phyloP scores from a whole-genome alignment of 2,113 vertebrate genomes.

The Elachura formosa region DNA sequence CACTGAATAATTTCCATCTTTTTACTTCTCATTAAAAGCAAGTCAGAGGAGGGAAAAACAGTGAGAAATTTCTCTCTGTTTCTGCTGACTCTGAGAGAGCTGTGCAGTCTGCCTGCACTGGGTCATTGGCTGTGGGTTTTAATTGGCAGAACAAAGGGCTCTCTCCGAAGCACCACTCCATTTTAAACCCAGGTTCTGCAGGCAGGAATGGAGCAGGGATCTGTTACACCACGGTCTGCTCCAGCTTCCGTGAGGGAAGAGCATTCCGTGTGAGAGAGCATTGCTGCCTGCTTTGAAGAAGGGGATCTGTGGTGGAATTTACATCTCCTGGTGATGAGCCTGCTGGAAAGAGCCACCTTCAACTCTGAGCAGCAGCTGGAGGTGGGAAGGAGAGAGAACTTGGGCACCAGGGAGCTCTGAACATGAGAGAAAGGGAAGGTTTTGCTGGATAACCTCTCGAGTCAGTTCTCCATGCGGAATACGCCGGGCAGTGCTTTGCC shows the following conservation, averaged over 20 bases:
- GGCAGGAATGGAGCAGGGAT: not conserved
- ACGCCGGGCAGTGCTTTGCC: not conserved
- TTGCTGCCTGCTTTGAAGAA: not conserved
- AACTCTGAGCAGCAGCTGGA: not conserved
- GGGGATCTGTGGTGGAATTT: accelerated
- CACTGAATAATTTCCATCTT: conserved; percentile 18
- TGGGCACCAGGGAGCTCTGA: not conserved
- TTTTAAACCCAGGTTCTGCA: not conserved
- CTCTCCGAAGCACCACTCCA: not conserved
- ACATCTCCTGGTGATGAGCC: not conserved
- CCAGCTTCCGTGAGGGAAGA: not conserved
- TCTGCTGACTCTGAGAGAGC: not conserved
- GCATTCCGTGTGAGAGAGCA: not conserved
- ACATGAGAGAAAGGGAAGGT: not conserved
- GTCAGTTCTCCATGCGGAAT: not conserved
- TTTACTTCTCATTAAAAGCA: conserved; percentile 24
- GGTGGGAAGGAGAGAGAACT: not conserved
- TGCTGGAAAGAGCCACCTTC: not conserved
- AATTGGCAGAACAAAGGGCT: not conserved
- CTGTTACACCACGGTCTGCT: not conserved
- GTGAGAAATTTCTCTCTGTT: not conserved
- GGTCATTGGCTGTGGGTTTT: not conserved
- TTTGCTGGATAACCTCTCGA: not conserved
- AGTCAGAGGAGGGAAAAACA: not conserved
- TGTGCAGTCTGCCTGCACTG: not conserved